Conservation (phyloP, 2,113 vertebrate genomes). For the Echinops telfairi region DNA sequence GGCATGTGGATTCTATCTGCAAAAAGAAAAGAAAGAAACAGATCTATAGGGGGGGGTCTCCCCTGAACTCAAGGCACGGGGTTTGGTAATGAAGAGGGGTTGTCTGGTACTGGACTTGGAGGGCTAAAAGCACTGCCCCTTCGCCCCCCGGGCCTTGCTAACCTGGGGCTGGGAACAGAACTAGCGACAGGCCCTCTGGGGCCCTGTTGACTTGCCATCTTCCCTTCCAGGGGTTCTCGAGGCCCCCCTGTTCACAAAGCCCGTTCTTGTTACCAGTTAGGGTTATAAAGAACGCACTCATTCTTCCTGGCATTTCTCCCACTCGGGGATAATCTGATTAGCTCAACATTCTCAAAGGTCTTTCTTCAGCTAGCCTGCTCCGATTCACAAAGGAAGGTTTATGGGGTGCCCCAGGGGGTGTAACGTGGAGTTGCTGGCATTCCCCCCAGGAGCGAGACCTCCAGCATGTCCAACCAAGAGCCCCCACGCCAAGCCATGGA, state of each 20-base stretch:
- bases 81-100: too few relatives aligned
- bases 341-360: not conserved
- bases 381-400: not conserved
- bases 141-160: not conserved
- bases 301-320: not conserved
- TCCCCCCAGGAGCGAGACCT: not conserved
- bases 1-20: not conserved
- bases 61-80: not conserved
- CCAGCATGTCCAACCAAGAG: not conserved
- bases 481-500: too few relatives aligned
- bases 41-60: not conserved
- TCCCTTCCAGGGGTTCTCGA: too few relatives aligned
- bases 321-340: not conserved
- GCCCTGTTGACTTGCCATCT: too few relatives aligned
- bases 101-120: fast-evolving
- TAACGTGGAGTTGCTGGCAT: fast-evolving
- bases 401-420: too few relatives aligned
- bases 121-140: not conserved
- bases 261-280: not conserved
- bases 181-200: too few relatives aligned
- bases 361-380: not conserved
- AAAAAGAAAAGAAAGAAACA: not conserved
- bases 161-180: not conserved
- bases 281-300: not conserved
- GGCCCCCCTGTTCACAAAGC: not conserved